Evolutionary conservation across 2,797 vertebrate species (phyloP).

Genomic region (Huso huso): DNA sequence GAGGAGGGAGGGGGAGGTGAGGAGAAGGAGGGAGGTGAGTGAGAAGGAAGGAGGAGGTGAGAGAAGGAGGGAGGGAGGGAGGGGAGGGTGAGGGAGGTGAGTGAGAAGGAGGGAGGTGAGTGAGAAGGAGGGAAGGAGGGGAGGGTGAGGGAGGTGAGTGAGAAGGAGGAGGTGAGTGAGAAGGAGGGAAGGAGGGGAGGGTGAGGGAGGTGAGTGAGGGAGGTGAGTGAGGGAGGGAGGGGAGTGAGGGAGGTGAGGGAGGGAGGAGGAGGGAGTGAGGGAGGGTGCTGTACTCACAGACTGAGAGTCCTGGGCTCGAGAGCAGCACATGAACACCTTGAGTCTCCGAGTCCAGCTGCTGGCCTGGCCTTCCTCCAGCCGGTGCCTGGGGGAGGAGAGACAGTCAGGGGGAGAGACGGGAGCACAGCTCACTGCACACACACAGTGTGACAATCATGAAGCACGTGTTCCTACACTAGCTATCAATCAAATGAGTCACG

Average conservation of each 20-base stretch:
- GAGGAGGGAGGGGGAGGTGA: conserved; percentile 14
- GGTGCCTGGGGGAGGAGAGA: conserved; percentile 63
- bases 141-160: no score
- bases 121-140: conserved; percentile 14
- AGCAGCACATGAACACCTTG: conserved; percentile 96
- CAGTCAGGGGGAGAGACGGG: not conserved
- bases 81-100: not conserved
- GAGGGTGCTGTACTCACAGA: conserved; percentile 70
- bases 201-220: not conserved
- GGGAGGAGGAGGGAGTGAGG: not conserved
- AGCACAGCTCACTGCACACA: no score
- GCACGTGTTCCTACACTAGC: no score
- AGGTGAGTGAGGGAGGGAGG: no score
- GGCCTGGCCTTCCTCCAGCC: conserved; percentile 93
- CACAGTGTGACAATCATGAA: no score
- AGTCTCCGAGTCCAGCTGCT: conserved; percentile 96
- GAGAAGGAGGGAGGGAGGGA: conserved; percentile 1
- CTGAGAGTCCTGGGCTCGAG: conserved; percentile 92
- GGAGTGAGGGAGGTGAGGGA: not conserved
- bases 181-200: no score
- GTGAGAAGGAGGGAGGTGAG: conserved; percentile 1
- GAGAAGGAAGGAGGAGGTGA: not conserved
- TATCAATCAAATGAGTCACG: no score
- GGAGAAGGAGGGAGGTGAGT: conserved; percentile 4
- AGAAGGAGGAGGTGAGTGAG: not conserved